Conservation (phyloP, 1,140 invertebrate species). For the Brachionus manjavacas region DNA sequence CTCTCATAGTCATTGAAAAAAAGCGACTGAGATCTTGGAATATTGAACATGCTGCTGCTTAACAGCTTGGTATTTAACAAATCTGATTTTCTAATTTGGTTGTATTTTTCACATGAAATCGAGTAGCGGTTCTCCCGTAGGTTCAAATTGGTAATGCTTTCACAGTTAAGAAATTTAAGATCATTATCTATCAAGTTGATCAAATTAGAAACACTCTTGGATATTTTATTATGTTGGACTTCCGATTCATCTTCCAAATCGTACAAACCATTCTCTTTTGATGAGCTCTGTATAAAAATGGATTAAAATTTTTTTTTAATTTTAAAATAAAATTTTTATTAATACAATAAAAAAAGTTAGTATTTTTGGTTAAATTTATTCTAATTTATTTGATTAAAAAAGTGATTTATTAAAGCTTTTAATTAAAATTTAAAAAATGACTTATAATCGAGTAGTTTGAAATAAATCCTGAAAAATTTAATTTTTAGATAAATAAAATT, state of each 20-base stretch:
- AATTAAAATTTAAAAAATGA: background rate
- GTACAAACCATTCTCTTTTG: background rate
- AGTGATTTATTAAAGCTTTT: background rate
- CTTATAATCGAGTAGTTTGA: background rate
- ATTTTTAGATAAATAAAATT: background rate
- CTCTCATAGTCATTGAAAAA: background rate
- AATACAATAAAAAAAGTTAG: background rate
- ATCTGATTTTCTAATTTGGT: background rate
- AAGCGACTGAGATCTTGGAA: conserved; percentile 6
- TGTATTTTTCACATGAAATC: conserved; percentile 15
- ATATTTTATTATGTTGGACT: background rate
- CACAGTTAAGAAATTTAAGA: background rate
- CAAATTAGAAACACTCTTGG: background rate
- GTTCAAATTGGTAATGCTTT: background rate
- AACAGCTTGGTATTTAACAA: background rate
- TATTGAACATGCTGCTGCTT: conserved; percentile 2
- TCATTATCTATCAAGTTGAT: background rate
- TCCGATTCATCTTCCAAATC: conserved; percentile 12
- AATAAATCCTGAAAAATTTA: background rate
- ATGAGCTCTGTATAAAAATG: background rate
- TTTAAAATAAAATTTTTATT: background rate
- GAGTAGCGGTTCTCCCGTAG: background rate
- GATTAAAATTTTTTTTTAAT: background rate
- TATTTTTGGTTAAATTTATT: background rate
- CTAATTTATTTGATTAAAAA: background rate